Evolutionary conservation across 1,140 invertebrate species (phyloP), one percentile per base, ranked within the genome.

Genomic region (Trissolcus basalis): DNA sequence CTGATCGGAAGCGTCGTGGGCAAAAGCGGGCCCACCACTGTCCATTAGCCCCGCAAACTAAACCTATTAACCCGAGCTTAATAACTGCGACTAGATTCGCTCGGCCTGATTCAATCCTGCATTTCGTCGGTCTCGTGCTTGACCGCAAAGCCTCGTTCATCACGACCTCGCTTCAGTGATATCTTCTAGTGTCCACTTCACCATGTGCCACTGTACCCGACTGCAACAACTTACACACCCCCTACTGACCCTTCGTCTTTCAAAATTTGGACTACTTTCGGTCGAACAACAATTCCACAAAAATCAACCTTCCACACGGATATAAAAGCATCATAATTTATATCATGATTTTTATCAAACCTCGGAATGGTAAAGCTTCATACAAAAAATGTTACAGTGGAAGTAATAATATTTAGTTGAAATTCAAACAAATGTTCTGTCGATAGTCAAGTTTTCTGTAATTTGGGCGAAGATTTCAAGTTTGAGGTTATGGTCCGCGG

Each of bases 51-150:
- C 71, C 71, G 69, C 78, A 63, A 85, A 83, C 83, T 83, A 85
- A 85, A 85, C 76, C 85, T 81, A 86, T 86, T 85, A 85, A 82
- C 80, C 80, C 76, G 64, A 80, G 79, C 73, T 82, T 82, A 82
- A 85, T 85, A 84, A 81, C 82, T 75, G 63, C 61, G 55, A 76
- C 64, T 67, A 68, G 54, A 60, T 69, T 65, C 67, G 51, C 51
- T 51, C 70, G 60, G 56, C 54, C 51, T 39, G 54, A 71, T 59
- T 69, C 68, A 71, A 59, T 63, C 77, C 68, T 58, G 72, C 72
- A 75, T 72, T 76, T 72, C 55, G 64, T 61, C 69, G 75, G 68
- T 71, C 68, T 63, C 63, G 67, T 56, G 63, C 58, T 54, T 13
- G 45, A 78, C 74, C 72, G 67, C 68, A 68, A 68, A 68, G 71